Base-by-base conservation (phyloP, 2,113 vertebrate species). In the Cyanoderma ruficeps region DNA sequence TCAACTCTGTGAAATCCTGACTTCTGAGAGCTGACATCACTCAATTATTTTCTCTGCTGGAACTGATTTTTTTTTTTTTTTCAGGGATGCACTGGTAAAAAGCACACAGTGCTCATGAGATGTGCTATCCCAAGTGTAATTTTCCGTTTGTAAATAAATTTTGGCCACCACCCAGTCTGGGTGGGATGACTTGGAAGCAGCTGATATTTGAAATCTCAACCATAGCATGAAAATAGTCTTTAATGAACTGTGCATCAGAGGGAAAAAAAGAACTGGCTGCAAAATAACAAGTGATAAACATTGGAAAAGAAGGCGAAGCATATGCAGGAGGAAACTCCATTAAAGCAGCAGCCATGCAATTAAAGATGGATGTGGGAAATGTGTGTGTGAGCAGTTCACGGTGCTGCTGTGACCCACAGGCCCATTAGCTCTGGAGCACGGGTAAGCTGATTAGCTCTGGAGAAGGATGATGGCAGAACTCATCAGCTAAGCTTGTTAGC, bases 401-500 rank as follows among this genome's bases (percentile, higher is more conserved):
- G 91, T 17, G 55, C 85, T 63, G 94, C 96, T 50, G 53, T 90
- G 91, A 94, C 97, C 96, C 92, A 90, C 87, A 83, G 92, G 64
- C 89, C 96, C 94, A 85, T 93, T 95, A 97, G 92, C 90, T 94
- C 82, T 61, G 93, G 89, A 95, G 96, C 91, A 91, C 87, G 82
- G 41, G 89, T 83, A 94, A 88, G 93, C 92, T 94, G 96, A 97
- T 97, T 94, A 97, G 96, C 93, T 90, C 93, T 79, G 94, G 89
- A 83, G 93, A 94, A 96, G 70, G 89, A 89, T 85, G 94, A 85
- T 80, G 96, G 95, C 95, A 95, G 78, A 94, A 94, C 93, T 85
- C 91, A 91, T 95, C 97, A 97, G 95, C 86, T 95, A 90, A 94
- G 92, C 94, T 94, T 95, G 96, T 96, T 96, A 96, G 96, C 94